Evolutionary conservation across 2,797 vertebrate genomes (phyloP).

Genomic region (Hephaestus fuliginosus): DNA sequence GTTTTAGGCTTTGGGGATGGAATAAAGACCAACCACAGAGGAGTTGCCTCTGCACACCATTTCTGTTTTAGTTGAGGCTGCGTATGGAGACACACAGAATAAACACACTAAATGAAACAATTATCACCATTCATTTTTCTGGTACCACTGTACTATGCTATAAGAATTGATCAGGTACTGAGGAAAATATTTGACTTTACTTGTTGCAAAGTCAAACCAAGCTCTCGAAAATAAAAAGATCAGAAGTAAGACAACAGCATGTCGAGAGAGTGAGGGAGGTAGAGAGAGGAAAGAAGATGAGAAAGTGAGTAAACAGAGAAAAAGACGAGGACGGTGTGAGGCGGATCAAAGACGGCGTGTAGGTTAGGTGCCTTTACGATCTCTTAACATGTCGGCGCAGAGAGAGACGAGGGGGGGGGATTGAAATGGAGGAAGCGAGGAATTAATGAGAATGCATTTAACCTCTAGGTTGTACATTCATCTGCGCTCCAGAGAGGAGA

Average conservation of each 20-base stretch:
- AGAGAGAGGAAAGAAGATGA: neutral
- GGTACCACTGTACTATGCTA: neutral
- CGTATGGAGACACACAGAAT: neutral
- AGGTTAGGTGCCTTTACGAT: conserved; percentile 19
- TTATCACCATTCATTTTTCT: neutral
- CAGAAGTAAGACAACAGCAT: neutral
- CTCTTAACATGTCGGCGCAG: conserved; percentile 8
- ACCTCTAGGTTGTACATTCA: conserved; percentile 62
- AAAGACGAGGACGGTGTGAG: no score
- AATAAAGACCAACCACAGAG: neutral
- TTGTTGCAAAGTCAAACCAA: conserved; percentile 1
- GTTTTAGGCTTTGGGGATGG: neutral
- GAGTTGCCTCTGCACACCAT: neutral
- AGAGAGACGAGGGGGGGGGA: conserved; percentile 9
- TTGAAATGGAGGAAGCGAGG: conserved; percentile 39
- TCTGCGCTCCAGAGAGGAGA: conserved; percentile 48
- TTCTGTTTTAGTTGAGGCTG: neutral
- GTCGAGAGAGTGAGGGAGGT: neutral
- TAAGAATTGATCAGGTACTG: neutral
- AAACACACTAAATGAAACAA: neutral
- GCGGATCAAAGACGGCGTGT: no score
- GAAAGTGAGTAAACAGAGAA: neutral
- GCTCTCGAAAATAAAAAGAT: neutral
- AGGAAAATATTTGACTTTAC: neutral
- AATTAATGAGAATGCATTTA: conserved; percentile 63